phyloP scores from a whole-genome alignment of 1,140 invertebrate species.

The Paraescarpia echinospica region DNA sequence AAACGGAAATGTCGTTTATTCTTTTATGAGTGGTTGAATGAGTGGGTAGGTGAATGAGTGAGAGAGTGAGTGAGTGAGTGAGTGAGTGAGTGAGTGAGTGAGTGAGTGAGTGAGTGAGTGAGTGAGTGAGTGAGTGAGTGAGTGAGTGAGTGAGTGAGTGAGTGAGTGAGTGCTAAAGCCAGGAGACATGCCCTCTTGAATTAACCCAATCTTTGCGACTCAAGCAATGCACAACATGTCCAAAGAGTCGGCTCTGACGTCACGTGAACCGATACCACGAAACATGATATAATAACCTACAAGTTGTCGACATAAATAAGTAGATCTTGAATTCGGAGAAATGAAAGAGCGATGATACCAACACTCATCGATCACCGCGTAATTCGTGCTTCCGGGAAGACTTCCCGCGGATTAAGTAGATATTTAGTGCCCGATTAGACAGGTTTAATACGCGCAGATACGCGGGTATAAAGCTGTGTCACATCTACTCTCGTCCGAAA shows the following conservation, averaged over 20 bases:
- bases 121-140: constrained; percentile 25
- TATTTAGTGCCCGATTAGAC: not conserved
- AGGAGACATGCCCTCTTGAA: not conserved
- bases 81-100: constrained; percentile 6
- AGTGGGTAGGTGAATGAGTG: not conserved
- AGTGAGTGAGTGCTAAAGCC: constrained; percentile 21
- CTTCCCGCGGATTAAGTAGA: not conserved
- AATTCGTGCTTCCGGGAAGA: not conserved
- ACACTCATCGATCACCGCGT: not conserved
- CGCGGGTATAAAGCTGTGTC: not conserved
- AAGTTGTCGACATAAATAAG: not conserved
- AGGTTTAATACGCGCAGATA: not conserved
- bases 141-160: constrained; percentile 21
- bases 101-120: constrained; percentile 22
- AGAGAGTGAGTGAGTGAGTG: not conserved
- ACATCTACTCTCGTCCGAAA: not conserved
- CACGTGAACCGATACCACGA: not conserved
- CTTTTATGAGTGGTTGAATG: not conserved
- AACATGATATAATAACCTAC: not conserved
- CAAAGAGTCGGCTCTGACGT: not conserved
- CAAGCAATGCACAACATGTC: not conserved
- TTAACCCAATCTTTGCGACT: not conserved
- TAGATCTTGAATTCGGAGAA: not conserved
- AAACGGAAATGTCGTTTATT: not conserved
- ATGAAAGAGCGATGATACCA: not conserved